Percentiles rank a stretch among this genome's conserved stretches.
These are phyloP conservation scores for Molorchus minor DNA, from an alignment of 2,888 invertebrate genomes.

Conservation along the genomic window DNA sequence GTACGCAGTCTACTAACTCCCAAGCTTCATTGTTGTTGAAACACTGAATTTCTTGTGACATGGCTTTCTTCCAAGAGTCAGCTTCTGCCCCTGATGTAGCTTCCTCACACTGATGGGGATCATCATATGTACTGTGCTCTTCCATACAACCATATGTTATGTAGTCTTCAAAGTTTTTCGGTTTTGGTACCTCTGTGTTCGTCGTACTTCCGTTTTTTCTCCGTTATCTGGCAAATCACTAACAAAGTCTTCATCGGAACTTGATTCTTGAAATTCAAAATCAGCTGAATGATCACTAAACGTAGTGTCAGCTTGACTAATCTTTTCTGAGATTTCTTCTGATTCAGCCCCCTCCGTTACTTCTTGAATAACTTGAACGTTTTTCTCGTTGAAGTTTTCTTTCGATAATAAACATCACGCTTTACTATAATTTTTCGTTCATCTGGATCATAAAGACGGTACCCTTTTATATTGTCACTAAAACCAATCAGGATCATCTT, in stretches of 20 bases:
- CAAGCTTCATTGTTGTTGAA: conserved; percentile 50
- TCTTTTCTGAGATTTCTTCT: too few species aligned
- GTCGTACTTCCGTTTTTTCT: neutral
- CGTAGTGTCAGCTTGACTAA: too few species aligned
- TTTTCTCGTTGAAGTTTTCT: neutral
- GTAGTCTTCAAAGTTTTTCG: neutral
- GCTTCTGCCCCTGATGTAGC: conserved; percentile 41
- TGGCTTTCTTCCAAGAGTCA: conserved; percentile 44
- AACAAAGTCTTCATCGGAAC: too few species aligned
- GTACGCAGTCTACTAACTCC: conserved; percentile 36
- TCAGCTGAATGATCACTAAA: too few species aligned
- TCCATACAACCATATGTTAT: neutral
- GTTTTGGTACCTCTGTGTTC: neutral
- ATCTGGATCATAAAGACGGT: conserved; percentile 28
- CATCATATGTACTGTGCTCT: neutral
- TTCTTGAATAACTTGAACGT: too few species aligned
- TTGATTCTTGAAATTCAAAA: too few species aligned
- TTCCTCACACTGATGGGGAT: conserved; percentile 15
- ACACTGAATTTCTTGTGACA: conserved; percentile 44
- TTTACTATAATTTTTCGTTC: too few species aligned
- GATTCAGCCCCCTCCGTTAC: neutral
- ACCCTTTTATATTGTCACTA: conserved; percentile 29
- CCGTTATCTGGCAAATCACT: neutral
- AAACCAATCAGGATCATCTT: conserved; percentile 28
- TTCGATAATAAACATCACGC: neutral